Base-by-base conservation (phyloP, 2,113 vertebrate genomes). In the Paralichthys olivaceus region DNA sequence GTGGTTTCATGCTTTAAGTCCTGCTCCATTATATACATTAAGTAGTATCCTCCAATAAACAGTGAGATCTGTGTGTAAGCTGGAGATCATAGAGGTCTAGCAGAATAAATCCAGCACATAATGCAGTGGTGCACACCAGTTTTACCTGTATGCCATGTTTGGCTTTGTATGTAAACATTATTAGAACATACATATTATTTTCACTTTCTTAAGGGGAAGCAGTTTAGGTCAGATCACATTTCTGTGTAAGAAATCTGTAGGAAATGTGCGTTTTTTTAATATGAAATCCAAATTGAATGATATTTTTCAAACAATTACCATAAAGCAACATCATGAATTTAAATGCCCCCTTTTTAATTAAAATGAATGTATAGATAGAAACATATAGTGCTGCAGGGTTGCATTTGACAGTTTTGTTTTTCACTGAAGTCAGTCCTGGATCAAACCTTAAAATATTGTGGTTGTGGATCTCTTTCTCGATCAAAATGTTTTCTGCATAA, bases 1-100 rank as follows among this genome's bases (percentile, higher is more conserved):
- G 57, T 58, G 77, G 62, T 83, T 87, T 84, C 59, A 75, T 68
- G 66, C 58, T 83, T 34, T n/a, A 61, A 70, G 51, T 64, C 37
- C 60, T 22, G 72, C 64, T 61, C 45, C 4, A 51, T 69, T 40
- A n/a, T 54, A 66, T 26, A 37, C 64, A 47, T 68, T 34, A 34
- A 45, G 13, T 25, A 15, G 51, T 22, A 57, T 75, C 65, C 17
- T 7, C 23, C 28, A 53, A 49, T 2, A 5, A 28, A 2, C 26
- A 47, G 47, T 19, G n/a, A 22, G 53, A 55, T 64, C 37, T 25
- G 45, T 37, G 37, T 34, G 60, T 28, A n/a, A 72, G 59, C 62
- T 58, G 69, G 58, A 78, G 63, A 69, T 73, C 64, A 69, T n/a
- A 72, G 29, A 72, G 37, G 57, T 66, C 57, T 32, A 9, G 40